phyloP scores from a whole-genome alignment of 92 coral and sea anemone species.

The Nematostella vectensis region DNA sequence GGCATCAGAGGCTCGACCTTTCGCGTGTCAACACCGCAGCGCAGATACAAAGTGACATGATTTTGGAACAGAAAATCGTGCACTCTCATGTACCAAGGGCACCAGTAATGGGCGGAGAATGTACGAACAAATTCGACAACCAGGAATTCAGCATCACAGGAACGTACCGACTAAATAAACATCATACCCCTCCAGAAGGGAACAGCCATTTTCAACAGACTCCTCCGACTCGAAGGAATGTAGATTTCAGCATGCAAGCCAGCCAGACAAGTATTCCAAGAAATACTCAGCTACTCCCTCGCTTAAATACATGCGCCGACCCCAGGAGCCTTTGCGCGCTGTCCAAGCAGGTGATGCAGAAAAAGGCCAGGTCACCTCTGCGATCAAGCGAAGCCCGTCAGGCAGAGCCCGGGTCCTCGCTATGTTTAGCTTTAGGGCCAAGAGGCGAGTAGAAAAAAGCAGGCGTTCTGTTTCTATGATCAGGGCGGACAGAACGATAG shows the following conservation, averaged over 20 bases:
- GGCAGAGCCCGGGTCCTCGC: neutral
- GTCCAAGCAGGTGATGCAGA: neutral
- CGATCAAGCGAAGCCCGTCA: neutral
- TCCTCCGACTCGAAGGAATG: too few species aligned
- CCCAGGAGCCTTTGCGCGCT: neutral
- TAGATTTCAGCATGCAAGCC: too few species aligned
- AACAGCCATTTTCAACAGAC: too few species aligned
- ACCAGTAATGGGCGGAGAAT: too few species aligned
- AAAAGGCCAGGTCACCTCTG: neutral
- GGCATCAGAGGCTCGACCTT: neutral
- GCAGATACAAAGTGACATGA: neutral
- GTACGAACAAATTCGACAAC: too few species aligned
- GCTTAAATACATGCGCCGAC: neutral
- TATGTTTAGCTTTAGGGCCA: neutral
- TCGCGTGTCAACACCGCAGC: neutral
- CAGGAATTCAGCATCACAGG: too few species aligned
- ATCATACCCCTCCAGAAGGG: too few species aligned
- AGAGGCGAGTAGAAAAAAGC: neutral
- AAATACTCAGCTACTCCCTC: neutral
- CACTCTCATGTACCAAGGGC: too few species aligned
- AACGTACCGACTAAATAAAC: too few species aligned
- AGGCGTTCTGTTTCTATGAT: neutral
- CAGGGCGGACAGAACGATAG: neutral
- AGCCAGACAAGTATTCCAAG: neutral
- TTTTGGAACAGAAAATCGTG: neutral